Evolutionary conservation across 1,140 invertebrate genomes (phyloP).

Genomic region (Ips nitidus): DNA sequence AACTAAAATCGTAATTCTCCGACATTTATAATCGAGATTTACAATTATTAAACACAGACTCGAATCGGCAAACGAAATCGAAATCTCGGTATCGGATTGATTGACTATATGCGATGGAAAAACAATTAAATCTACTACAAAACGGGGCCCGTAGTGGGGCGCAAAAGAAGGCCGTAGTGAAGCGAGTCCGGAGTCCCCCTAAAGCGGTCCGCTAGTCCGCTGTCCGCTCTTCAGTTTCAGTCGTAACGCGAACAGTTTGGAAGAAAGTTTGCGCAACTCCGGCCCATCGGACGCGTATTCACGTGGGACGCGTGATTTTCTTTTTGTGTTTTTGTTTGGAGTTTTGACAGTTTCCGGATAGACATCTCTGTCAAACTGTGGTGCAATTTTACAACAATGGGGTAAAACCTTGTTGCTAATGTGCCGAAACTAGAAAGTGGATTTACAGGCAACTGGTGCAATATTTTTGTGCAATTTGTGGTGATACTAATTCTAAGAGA

Average conservation of each 20-base stretch:
- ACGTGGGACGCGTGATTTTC: slow-evolving; percentile 11
- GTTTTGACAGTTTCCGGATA: too few species aligned
- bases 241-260: neutral
- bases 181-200: neutral
- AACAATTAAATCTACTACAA: slow-evolving; percentile 10
- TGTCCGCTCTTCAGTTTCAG: slow-evolving; percentile 1
- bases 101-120: neutral
- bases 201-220: neutral
- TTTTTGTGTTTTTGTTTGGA: too few species aligned
- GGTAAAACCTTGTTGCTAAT: neutral
- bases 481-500: slow-evolving; percentile 26
- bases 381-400: neutral
- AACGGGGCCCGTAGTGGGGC: slow-evolving; percentile 11
- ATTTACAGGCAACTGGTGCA: slow-evolving; percentile 5
- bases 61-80: slow-evolving; percentile 11
- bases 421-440: neutral
- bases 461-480: slow-evolving; percentile 28
- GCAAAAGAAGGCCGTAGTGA: slow-evolving; percentile 11
- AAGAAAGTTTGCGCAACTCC: slow-evolving; percentile 1
- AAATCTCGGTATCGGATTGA: slow-evolving; percentile 5
- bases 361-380: neutral
- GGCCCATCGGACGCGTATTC: neutral
- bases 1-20: too few species aligned
- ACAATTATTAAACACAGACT: too few species aligned
- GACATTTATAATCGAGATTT: too few species aligned